Evolutionary conservation across 2,888 invertebrate species (phyloP), one percentile per base, ranked within the genome.

Genomic region (Thereva unica): DNA sequence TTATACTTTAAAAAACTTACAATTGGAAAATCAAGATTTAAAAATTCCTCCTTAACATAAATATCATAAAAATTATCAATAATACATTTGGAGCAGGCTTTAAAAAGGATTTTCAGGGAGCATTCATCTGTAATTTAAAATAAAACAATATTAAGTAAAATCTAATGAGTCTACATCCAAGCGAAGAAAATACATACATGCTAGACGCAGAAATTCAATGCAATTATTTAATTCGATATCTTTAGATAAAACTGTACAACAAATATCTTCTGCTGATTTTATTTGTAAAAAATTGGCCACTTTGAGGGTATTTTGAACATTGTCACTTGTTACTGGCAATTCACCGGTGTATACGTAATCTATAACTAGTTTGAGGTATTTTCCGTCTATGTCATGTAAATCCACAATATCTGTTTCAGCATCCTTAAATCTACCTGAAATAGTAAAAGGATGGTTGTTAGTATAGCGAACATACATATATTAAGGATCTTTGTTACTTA

Each of bases 401-500:
- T 68, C 47, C 7, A 75, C 72, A 71, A 74, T 73, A 3, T 68
- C 64, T 64, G 74, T 71, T 38, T 68, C 67, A 7, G 72, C 71
- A 57, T 76, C 76, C 4, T 72, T 70, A 67, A 75, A 75, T 47
- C 70, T 68, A 9, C 75, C 74, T 74, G 9, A 5, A 56, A 8
- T 23, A 23, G 23, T 23, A 23, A 54, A 41, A 5, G 44, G 23
- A 23, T 38, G 9, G 5, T 12, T 35, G 23, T 38, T n/a, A 12
- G 42, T 1, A n/a, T 55, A 67, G 50, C n/a, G 35, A 34, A 2
- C 9, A 40, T 10, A n/a, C 1, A 8, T 7, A 47, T 10, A 7
- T n/a, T 10, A 10, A 10, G n/a, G 10, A 7, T 7, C 5, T 45
- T n/a, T 10, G 5, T 10, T 34, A 50, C 8, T 23, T 56, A 67